A percentile compares a stretch with the other conserved stretches of the same genome.
Conservation (phyloP, 2,113 vertebrate genomes). For the Myiopsitta monachus region DNA sequence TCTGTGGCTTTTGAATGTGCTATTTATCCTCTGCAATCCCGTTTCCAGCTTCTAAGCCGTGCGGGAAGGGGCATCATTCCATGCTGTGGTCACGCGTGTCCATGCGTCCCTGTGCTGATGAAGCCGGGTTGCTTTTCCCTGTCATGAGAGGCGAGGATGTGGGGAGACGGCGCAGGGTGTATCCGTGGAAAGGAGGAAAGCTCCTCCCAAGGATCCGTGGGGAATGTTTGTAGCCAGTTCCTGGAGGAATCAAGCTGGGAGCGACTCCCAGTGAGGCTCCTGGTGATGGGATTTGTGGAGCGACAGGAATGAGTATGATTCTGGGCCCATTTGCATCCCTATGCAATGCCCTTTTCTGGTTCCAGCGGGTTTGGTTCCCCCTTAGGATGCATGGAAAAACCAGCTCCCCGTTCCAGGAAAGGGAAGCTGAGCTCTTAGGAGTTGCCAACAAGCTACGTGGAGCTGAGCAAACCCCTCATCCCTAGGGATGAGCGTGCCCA, state of each 20-base stretch:
- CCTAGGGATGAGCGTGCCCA: background rate
- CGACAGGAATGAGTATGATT: background rate
- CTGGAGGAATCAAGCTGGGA: background rate
- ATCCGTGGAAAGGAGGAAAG: background rate
- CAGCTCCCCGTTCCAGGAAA: background rate
- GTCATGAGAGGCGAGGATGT: rapidly evolving
- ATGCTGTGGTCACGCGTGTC: rapidly evolving
- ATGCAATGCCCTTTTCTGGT: background rate
- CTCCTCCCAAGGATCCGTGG: rapidly evolving
- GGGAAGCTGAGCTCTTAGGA: background rate
- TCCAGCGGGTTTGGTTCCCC: background rate
- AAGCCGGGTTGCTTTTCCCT: background rate
- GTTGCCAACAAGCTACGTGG: background rate
- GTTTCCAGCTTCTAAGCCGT: rapidly evolving
- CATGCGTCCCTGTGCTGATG: rapidly evolving
- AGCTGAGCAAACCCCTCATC: background rate
- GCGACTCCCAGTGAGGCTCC: background rate
- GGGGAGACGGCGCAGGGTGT: rapidly evolving
- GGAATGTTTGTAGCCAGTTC: background rate
- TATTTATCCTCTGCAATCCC: rapidly evolving
- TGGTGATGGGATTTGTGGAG: background rate
- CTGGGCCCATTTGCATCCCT: rapidly evolving
- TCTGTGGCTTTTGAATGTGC: background rate
- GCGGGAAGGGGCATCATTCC: rapidly evolving
- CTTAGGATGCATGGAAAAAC: background rate